Evolutionary conservation across 2,888 invertebrate species (phyloP).

Genomic region (Achlya flavicornis): DNA sequence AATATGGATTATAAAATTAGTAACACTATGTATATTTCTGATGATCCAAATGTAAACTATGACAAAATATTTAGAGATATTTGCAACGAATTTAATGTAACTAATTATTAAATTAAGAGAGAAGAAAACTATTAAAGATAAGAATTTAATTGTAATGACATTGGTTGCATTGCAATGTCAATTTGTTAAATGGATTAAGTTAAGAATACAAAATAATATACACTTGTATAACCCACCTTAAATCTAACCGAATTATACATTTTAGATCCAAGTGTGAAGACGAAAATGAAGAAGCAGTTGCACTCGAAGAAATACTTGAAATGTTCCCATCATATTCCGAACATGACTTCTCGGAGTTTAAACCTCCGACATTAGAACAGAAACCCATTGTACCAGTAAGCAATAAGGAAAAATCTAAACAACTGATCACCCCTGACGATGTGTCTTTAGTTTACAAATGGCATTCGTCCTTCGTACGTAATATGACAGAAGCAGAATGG

Average conservation of each 20-base stretch:
- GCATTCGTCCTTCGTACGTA: conserved; percentile 84
- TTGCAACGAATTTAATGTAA: too few species aligned
- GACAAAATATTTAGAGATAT: too few species aligned
- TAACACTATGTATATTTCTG: too few species aligned
- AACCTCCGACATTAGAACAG: conserved; percentile 76
- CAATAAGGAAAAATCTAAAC: conserved; percentile 48
- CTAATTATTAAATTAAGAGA: too few species aligned
- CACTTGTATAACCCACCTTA: too few species aligned
- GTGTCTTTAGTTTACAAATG: conserved; percentile 84
- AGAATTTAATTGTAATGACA: too few species aligned
- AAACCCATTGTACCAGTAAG: conserved; percentile 60
- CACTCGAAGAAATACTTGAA: conserved; percentile 85
- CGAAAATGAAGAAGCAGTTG: conserved; percentile 87
- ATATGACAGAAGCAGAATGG: conserved; percentile 86
- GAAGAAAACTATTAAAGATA: too few species aligned
- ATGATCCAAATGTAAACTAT: too few species aligned
- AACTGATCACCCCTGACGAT: conserved; percentile 79
- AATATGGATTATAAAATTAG: too few species aligned
- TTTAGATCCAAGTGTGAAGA: conserved; percentile 85
- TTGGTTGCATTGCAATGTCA: too few species aligned
- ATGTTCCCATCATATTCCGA: conserved; percentile 88
- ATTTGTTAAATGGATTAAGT: too few species aligned
- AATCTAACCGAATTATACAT: background rate
- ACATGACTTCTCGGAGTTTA: conserved; percentile 88
- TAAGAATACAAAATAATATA: too few species aligned